Evolutionary conservation across 2,113 vertebrate genomes (phyloP).

Genomic region (Pelecanus crispus): DNA sequence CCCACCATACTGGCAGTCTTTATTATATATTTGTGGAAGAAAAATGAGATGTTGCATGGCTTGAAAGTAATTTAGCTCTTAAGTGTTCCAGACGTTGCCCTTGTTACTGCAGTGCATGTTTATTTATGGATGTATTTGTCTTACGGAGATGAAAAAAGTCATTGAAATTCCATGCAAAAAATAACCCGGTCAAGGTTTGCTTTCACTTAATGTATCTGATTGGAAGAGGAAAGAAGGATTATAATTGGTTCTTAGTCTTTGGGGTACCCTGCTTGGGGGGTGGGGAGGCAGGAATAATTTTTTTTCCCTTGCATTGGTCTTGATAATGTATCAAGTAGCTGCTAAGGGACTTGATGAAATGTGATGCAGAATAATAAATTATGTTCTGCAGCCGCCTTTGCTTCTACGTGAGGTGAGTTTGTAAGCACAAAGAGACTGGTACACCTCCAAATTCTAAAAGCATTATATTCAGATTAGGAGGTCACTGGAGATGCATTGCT

Average conservation of each 20-base stretch:
- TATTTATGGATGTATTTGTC: constrained; percentile 27
- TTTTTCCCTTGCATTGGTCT: constrained; percentile 62
- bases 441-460: constrained; percentile 5
- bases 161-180: constrained; percentile 1
- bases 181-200: not conserved
- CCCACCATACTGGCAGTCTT: not conserved
- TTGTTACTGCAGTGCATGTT: constrained; percentile 12
- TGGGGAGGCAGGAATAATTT: not conserved
- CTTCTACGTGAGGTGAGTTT: constrained; percentile 37
- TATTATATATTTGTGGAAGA: not conserved
- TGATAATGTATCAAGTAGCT: constrained; percentile 69
- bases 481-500: not conserved
- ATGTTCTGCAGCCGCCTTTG: constrained; percentile 54
- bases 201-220: not conserved
- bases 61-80: constrained; percentile 39
- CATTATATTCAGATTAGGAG: constrained; percentile 5
- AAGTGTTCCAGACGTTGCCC: not conserved
- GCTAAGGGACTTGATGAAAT: constrained; percentile 66
- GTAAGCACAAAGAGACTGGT: not conserved
- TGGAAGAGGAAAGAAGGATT: not conserved
- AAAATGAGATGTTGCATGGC: not conserved
- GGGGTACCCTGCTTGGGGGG: not conserved
- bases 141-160: not conserved
- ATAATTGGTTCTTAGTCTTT: constrained; percentile 49
- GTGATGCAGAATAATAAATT: constrained; percentile 74